Evolutionary conservation across 2,888 invertebrate genomes (phyloP), one percentile per base, ranked within the genome.

Genomic region (Ptilodon capucinus): DNA sequence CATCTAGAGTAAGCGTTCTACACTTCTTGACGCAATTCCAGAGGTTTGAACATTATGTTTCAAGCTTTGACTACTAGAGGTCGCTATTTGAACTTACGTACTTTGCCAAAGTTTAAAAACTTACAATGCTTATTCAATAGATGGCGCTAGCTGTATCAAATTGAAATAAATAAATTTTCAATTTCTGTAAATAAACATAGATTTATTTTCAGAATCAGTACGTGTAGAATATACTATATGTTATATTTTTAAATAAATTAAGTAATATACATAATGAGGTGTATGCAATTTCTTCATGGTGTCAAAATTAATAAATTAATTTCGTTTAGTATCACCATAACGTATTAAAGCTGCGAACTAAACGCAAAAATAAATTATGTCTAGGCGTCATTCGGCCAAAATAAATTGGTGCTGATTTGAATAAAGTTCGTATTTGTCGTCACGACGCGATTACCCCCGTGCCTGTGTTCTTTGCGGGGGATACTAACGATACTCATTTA

Each of bases 361-460:
- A 58, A 66, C 11, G 8, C 21, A 21, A 39, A 72, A 72, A 76
- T 19, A 72, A 79, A 76, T 71, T 76, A 76, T 79, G 76, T 73
- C 68, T 63, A 66, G 67, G 64, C 75, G 75, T 76, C 81, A 77
- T 81, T 80, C 71, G 60, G 73, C 65, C 69, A 70, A 77, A 39
- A 81, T 78, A 81, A 81, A 82, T 80, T 74, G 64, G 70, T 63
- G 67, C 71, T 76, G 72, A 82, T 85, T 85, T 84, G 78, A 84
- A 85, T 84, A 84, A 82, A 81, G 71, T 79, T 73, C 71, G 74
- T 76, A 80, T 84, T 83, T 78, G 79, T 81, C 77, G 73, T 70
- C 71, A 64, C 70, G 63, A 69, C 60, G 68, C 68, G 73, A 79
- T 82, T 79, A 79, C 75, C 64, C n/a, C 60, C 41, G 43, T 28